Evolutionary conservation across 2,888 invertebrate genomes (phyloP), one percentile per base, ranked within the genome.

Genomic region (Thyatira batis): DNA sequence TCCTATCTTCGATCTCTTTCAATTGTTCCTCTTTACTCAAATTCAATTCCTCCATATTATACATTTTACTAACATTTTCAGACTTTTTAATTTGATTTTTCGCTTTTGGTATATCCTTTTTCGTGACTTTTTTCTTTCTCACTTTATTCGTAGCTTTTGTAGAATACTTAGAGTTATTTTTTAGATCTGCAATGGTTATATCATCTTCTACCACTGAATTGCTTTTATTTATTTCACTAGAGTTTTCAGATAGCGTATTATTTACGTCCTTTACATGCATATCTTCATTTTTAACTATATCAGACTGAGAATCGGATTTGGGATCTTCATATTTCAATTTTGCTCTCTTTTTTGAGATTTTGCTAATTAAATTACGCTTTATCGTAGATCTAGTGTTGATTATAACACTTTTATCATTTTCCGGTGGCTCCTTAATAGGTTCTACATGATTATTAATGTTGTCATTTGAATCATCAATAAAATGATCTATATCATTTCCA

Each of bases 1-100:
- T 45, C 45, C 53, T 50, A 10, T 50, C 50, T 23, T 33, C 13
- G 10, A 53, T n/a, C 11, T 53, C 53, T 25, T 17, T 3, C 5
- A 25, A n/a, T 23, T 53, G 53, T 23, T 53, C 50, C 10, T 53
- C 53, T 4, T 45, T 11, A n/a, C 9, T 50, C 39, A 53, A 27
- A 23, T 50, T 17, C n/a, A 39, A 13, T 39, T 39, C 17, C 0
- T 50, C 50, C 30, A 53, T 50, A 25, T 53, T 23, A 27, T 50
- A 53, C 20, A 50, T 13, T n/a, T 46, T 17, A 39, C 39, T 39
- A 39, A 39, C 39, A 39, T 39, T 39, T 17, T 39, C 39, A 17
- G 39, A 20, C 30, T 20, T 45, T 50, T 45, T 45, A 21, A 21
- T 10, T 2, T 11, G n/a, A 17, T 13, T 17, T 17, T 39, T 39